phyloP scores from a whole-genome alignment of 2,113 vertebrate genomes.

The Bambusicola thoracicus region DNA sequence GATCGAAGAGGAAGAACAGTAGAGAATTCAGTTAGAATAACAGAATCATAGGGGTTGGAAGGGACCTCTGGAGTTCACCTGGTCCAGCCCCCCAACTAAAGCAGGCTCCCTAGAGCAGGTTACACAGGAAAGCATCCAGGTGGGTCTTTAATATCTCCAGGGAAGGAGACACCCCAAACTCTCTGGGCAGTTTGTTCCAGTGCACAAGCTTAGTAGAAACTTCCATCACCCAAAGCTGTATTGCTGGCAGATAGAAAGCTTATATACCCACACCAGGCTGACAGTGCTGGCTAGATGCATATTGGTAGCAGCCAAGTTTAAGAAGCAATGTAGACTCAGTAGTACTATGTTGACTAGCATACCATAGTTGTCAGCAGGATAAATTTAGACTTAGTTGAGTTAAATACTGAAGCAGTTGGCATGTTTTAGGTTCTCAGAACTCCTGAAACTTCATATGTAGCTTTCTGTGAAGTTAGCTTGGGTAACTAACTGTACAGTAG shows the following conservation, averaged over 20 bases:
- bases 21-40: background rate
- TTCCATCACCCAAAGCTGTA: background rate
- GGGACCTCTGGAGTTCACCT: too few species aligned
- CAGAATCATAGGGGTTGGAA: background rate
- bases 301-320: background rate
- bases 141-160: too few species aligned
- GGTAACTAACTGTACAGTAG: background rate
- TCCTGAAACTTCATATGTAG: background rate
- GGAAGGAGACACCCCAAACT: too few species aligned
- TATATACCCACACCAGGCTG: background rate
- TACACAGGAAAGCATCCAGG: background rate
- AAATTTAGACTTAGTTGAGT: background rate
- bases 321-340: background rate
- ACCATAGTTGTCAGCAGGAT: background rate
- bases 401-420: background rate
- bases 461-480: background rate
- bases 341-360: background rate
- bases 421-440: background rate
- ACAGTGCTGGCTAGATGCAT: too few species aligned
- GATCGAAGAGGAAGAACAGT: background rate
- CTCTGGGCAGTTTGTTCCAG: too few species aligned
- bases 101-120: background rate
- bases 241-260: background rate
- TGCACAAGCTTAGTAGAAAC: background rate
- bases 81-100: background rate